Conservation (phyloP, 2,797 vertebrate genomes). For the Chiroxiphia lanceolata region DNA sequence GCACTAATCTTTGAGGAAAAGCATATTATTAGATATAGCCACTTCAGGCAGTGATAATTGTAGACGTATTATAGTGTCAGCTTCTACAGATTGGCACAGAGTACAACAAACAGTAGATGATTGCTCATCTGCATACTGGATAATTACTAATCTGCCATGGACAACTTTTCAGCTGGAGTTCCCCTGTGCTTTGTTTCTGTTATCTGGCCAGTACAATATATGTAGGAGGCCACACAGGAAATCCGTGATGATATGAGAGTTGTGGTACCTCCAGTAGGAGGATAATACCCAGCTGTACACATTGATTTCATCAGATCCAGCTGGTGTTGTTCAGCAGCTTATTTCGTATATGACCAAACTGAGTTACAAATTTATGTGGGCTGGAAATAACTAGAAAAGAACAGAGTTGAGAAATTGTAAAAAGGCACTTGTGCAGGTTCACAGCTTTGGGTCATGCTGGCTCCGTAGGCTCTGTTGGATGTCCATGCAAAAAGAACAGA, state of each 20-base stretch:
- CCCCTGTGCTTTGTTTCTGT: conserved; percentile 6
- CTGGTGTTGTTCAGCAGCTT: conserved; percentile 52
- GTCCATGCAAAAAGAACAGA: background rate
- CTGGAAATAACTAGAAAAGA: conserved; percentile 42
- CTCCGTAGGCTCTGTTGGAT: background rate
- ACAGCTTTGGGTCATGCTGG: background rate
- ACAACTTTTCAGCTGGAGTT: background rate
- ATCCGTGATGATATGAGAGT: background rate
- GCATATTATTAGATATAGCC: background rate
- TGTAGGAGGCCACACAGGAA: conserved; percentile 33
- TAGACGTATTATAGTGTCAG: background rate
- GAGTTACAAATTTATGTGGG: conserved; percentile 15
- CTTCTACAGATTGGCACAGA: background rate
- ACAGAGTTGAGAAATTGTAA: conserved; percentile 22
- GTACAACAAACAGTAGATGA: background rate
- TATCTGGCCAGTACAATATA: background rate
- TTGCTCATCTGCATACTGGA: background rate
- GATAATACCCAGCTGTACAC: conserved; percentile 12
- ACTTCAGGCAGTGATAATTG: background rate
- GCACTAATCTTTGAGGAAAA: background rate
- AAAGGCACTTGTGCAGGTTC: background rate
- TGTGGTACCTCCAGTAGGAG: conserved; percentile 47
- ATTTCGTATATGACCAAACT: background rate
- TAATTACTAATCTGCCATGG: background rate
- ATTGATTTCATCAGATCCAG: conserved; percentile 43